Percentiles rank a stretch among this genome's conserved stretches.
Evolutionary conservation across 1,140 invertebrate genomes (phyloP).

Genomic region (Drosophila punjabiensis): DNA sequence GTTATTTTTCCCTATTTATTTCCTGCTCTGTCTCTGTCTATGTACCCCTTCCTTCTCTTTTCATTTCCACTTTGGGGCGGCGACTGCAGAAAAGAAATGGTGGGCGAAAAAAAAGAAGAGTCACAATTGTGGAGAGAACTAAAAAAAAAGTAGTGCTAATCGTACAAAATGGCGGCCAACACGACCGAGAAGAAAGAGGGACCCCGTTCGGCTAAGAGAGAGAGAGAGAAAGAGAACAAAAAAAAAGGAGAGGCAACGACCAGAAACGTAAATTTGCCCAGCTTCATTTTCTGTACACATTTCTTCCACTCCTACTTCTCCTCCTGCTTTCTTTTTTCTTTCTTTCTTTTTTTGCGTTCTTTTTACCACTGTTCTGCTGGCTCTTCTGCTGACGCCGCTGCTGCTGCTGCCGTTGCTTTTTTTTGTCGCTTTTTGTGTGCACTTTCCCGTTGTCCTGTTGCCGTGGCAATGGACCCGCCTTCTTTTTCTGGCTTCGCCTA

Average conservation of each 20-base stretch:
- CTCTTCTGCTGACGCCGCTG: constrained; percentile 41
- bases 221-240: constrained; percentile 23
- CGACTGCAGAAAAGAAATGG: constrained; percentile 32
- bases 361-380: constrained; percentile 31
- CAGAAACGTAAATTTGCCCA: constrained; percentile 59
- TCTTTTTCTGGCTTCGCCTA: constrained; percentile 76
- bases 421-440: constrained; percentile 53
- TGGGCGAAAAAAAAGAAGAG: constrained; percentile 22
- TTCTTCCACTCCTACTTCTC: not conserved
- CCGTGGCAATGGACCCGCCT: constrained; percentile 79
- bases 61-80: constrained; percentile 23
- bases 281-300: constrained; percentile 38
- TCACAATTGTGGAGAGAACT: constrained; percentile 12
- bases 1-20: not conserved
- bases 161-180: constrained; percentile 78
- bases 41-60: constrained; percentile 10
- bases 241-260: constrained; percentile 29
- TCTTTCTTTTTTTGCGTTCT: constrained; percentile 19
- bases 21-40: not conserved
- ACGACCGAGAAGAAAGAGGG: constrained; percentile 12
- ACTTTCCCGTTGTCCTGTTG: constrained; percentile 63
- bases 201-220: not conserved
- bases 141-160: constrained; percentile 60
- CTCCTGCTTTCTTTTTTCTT: not conserved
- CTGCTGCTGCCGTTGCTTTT: constrained; percentile 13